phyloP scores from a whole-genome alignment of 2,113 vertebrate species.

The Ictalurus punctatus region DNA sequence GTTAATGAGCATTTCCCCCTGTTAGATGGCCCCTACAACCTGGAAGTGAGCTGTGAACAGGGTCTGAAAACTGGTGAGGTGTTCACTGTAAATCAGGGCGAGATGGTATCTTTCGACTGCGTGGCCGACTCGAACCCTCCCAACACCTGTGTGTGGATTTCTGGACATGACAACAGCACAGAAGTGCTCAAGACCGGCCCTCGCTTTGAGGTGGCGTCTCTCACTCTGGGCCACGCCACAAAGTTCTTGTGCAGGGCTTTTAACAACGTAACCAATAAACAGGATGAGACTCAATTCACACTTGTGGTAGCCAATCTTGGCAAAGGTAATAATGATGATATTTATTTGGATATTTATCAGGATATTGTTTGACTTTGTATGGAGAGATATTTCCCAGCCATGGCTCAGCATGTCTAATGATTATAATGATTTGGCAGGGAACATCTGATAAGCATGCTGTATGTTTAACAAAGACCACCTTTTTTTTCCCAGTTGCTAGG shows the following conservation, averaged over 20 bases:
- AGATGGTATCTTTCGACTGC: constrained; percentile 86
- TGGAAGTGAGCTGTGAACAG: constrained; percentile 86
- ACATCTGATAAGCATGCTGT: constrained; percentile 7
- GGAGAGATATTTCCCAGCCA: not conserved
- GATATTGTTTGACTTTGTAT: not conserved
- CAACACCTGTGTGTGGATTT: constrained; percentile 90
- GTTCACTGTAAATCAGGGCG: constrained; percentile 87
- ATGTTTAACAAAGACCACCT: constrained; percentile 6
- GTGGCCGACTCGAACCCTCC: constrained; percentile 94
- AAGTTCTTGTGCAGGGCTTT: constrained; percentile 88
- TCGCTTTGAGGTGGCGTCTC: constrained; percentile 78
- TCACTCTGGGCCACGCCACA: constrained; percentile 75
- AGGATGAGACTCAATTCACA: constrained; percentile 85
- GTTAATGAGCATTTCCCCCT: constrained; percentile 29
- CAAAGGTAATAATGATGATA: constrained; percentile 65
- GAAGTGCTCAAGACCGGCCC: constrained; percentile 83
- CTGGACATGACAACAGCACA: constrained; percentile 77
- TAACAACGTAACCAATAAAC: constrained; percentile 87
- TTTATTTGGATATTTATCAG: not conserved
- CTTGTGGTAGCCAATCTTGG: constrained; percentile 82
- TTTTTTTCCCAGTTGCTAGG: constrained; percentile 61
- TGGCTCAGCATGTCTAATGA: not conserved
- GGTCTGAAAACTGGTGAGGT: constrained; percentile 83
- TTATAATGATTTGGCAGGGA: not conserved
- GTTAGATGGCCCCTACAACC: constrained; percentile 92